These are phyloP conservation scores for Glossophaga mutica DNA, from an alignment of 2,797 vertebrate species.

Conservation along the genomic window DNA sequence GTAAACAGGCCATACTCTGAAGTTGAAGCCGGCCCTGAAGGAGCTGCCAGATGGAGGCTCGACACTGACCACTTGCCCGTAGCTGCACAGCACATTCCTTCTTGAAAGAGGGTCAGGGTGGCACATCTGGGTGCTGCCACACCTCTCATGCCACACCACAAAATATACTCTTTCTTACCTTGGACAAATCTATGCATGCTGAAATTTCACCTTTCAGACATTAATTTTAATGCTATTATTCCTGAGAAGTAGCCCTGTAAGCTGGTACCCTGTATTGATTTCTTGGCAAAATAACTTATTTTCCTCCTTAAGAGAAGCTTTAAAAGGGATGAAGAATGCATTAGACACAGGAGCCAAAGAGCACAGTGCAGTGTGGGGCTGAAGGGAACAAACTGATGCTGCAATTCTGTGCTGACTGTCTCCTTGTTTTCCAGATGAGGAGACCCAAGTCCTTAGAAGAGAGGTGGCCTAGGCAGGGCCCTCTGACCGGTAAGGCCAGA, in stretches of 20 bases:
- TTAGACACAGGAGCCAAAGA: neutral
- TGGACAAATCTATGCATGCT: neutral
- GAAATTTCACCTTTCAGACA: neutral
- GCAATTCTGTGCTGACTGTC: neutral
- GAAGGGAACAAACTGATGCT: neutral
- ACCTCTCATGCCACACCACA: neutral
- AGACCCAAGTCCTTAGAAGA: neutral
- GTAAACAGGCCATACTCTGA: neutral
- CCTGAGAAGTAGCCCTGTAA: neutral
- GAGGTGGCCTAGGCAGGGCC: neutral
- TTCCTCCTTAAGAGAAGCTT: neutral
- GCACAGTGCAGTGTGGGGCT: accelerated
- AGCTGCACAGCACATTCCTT: neutral
- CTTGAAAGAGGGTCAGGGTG: neutral
- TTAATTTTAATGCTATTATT: neutral
- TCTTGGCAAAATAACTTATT: neutral
- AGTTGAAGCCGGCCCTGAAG: neutral
- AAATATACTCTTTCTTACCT: neutral
- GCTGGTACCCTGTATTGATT: neutral
- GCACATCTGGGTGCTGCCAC: neutral
- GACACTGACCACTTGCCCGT: neutral
- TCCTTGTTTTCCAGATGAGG: neutral
- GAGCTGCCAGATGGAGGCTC: accelerated
- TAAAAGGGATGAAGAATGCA: neutral
- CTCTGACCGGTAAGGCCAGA: accelerated